These are phyloP conservation scores for Melitaea athalia DNA, from an alignment of 2,888 invertebrate species.

Conservation along the genomic window DNA sequence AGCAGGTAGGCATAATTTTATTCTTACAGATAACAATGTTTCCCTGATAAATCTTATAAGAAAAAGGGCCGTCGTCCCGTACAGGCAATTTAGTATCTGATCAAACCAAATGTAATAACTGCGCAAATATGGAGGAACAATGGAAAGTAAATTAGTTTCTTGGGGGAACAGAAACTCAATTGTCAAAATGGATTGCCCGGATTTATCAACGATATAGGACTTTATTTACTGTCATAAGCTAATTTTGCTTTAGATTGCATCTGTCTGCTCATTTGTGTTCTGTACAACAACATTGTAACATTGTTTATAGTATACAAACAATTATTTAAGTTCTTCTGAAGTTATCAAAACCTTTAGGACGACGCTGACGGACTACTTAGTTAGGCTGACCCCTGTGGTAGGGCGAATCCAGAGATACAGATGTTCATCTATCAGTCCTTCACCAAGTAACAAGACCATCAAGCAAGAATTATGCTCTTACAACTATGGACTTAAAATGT, in stretches of 20 bases:
- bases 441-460: too few relatives aligned
- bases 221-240: constrained; percentile 18
- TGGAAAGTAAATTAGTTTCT: constrained; percentile 75
- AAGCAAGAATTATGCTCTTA: too few relatives aligned
- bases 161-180: constrained; percentile 69
- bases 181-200: constrained; percentile 47
- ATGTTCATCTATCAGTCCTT: too few relatives aligned
- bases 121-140: constrained; percentile 74
- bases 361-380: too few relatives aligned
- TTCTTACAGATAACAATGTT: constrained; percentile 49
- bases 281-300: too few relatives aligned
- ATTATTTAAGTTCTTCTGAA: too few relatives aligned
- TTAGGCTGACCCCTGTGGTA: too few relatives aligned
- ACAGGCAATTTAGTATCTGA: constrained; percentile 68
- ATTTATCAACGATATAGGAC: constrained; percentile 18
- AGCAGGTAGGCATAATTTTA: constrained; percentile 39
- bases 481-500: too few relatives aligned
- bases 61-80: constrained; percentile 56
- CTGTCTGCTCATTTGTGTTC: neutral
- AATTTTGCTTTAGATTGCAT: constrained; percentile 9
- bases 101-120: constrained; percentile 75
- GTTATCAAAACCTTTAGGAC: too few relatives aligned
- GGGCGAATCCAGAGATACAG: too few relatives aligned
- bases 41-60: constrained; percentile 57
- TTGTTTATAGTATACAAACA: too few relatives aligned